A percentile compares a stretch with the other conserved stretches of the same genome.
phyloP scores from a whole-genome alignment of 2,797 vertebrate genomes.

The Neosilurus hyrtlii region DNA sequence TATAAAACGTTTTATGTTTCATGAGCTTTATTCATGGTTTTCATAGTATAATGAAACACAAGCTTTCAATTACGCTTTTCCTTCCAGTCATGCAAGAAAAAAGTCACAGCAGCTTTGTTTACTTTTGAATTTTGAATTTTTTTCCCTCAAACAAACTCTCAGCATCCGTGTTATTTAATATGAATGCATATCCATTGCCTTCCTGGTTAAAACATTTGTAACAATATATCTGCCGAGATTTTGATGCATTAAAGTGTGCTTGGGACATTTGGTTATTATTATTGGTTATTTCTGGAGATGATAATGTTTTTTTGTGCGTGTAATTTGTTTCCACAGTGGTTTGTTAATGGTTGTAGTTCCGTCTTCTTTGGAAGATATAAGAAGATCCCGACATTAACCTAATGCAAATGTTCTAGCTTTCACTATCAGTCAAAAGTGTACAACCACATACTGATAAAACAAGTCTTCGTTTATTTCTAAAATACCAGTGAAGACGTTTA shows the following conservation, averaged over 20 bases:
- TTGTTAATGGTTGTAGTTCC: neutral
- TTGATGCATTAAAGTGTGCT: too few species aligned
- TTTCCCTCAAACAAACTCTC: neutral
- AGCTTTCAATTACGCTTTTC: slow-evolving; percentile 5
- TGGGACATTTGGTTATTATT: too few species aligned
- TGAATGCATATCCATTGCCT: neutral
- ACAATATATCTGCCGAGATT: neutral
- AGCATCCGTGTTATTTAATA: neutral
- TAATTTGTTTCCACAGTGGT: too few species aligned
- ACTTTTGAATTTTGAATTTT: neutral
- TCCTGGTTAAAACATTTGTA: neutral
- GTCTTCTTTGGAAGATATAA: neutral
- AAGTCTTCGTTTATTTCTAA: neutral
- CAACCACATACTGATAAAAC: neutral
- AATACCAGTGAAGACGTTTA: neutral
- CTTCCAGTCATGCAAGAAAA: neutral
- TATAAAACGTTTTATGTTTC: neutral
- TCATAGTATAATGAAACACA: neutral
- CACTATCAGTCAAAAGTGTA: neutral
- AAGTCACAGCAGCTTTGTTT: neutral
- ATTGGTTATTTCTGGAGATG: neutral
- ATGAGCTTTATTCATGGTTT: neutral
- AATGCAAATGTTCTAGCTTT: neutral
- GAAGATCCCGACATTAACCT: neutral
- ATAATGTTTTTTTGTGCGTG: neutral